These are phyloP conservation scores for Apostichopus leukothele DNA, from an alignment of 53 echinoderm and acorn worm genomes.

Conservation along the genomic window DNA sequence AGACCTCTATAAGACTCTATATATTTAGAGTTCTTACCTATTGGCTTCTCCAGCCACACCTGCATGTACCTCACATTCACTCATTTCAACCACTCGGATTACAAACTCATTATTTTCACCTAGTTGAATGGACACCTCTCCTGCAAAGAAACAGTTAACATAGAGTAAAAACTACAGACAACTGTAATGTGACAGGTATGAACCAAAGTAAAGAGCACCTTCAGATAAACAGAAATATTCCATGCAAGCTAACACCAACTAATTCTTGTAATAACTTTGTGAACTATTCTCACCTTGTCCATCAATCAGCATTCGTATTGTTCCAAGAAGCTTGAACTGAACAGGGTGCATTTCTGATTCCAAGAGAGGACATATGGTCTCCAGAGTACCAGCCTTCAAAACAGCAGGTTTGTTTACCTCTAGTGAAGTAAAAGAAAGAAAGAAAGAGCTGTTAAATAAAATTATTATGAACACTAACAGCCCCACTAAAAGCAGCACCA, in stretches of 20 bases:
- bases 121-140: slow-evolving; percentile 81
- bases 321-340: slow-evolving; percentile 91
- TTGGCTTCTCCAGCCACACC: slow-evolving; percentile 98
- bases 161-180: not conserved
- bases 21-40: slow-evolving; percentile 56
- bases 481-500: not conserved
- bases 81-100: slow-evolving; percentile 79
- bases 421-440: slow-evolving; percentile 39
- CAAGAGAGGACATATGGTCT: slow-evolving; percentile 71
- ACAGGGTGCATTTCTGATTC: slow-evolving; percentile 91
- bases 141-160: slow-evolving; percentile 39
- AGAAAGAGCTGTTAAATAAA: not conserved
- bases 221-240: too few relatives aligned
- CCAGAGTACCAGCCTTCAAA: slow-evolving; percentile 69
- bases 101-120: slow-evolving; percentile 82
- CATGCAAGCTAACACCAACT: too few relatives aligned
- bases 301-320: slow-evolving; percentile 88
- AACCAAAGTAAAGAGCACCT: too few relatives aligned
- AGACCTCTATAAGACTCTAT: too few relatives aligned
- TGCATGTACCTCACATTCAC: slow-evolving; percentile 89
- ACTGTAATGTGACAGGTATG: too few relatives aligned
- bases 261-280: too few relatives aligned
- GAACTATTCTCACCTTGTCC: slow-evolving; percentile 67
- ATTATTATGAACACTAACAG: not conserved
- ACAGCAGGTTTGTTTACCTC: slow-evolving; percentile 83